phyloP scores from a whole-genome alignment of 2,797 vertebrate genomes.

The Paratrypauchen microcephalus region DNA sequence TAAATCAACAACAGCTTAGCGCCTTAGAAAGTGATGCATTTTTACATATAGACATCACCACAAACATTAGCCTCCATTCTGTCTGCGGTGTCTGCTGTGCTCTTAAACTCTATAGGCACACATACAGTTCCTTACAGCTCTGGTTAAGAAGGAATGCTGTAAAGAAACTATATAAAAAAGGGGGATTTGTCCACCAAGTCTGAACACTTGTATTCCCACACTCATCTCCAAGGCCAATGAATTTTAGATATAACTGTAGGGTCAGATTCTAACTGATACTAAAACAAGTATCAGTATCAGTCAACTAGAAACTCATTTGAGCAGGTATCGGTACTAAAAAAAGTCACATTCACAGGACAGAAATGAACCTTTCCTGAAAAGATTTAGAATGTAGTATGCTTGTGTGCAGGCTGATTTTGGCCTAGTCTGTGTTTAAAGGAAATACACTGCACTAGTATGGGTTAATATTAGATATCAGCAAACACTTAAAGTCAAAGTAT shows the following conservation, averaged over 20 bases:
- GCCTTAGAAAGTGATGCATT: background rate
- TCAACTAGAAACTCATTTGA: no score
- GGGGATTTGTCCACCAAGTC: background rate
- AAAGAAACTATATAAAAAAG: background rate
- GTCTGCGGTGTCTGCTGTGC: background rate
- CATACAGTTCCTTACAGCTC: constrained; percentile 3
- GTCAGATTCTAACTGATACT: no score
- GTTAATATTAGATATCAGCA: no score
- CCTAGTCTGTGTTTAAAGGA: no score
- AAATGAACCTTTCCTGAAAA: no score
- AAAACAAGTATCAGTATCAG: no score
- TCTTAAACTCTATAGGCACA: constrained; percentile 7
- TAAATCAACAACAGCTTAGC: constrained; percentile 23
- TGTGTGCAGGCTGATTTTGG: no score
- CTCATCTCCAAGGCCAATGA: background rate
- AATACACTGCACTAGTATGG: no score
- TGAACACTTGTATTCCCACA: constrained; percentile 12
- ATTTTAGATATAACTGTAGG: background rate
- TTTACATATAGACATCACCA: background rate
- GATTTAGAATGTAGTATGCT: no score
- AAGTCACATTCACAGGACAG: no score
- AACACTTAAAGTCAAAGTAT: no score
- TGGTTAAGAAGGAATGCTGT: constrained; percentile 9
- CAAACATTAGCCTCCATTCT: background rate
- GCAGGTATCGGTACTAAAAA: no score